A percentile compares a stretch with the other conserved stretches of the same genome.
Conservation (phyloP, 2,888 invertebrate species). For the Caenorhabditis sp. region DNA sequence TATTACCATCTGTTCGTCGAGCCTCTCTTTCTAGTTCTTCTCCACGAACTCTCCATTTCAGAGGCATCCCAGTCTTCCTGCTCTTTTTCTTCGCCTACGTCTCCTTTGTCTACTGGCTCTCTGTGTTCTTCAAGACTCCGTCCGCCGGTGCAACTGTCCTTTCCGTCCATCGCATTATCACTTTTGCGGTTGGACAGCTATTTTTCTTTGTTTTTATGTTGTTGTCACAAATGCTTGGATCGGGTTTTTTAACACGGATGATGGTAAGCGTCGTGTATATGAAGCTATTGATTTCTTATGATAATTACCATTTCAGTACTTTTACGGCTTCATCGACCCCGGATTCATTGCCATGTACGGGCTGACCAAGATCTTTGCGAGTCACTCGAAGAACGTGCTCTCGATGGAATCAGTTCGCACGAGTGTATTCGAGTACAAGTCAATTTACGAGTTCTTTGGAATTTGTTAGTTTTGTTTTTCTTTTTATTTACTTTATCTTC, state of each 20-base stretch:
- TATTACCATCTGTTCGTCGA: background rate
- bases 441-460: constrained; percentile 15
- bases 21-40: background rate
- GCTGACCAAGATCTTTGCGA: background rate
- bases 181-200: background rate
- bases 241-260: no score
- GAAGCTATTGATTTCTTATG: no score
- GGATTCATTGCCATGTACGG: constrained; percentile 19
- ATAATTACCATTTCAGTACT: constrained; percentile 27
- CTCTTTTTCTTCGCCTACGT: constrained; percentile 17
- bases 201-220: background rate
- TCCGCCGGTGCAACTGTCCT: constrained; percentile 9
- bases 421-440: constrained; percentile 9
- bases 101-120: background rate
- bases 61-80: background rate
- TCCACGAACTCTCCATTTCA: constrained; percentile 24
- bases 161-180: background rate
- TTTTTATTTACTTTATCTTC: background rate
- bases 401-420: constrained; percentile 1
- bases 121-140: background rate
- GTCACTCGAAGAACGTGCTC: background rate
- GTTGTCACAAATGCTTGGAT: no score
- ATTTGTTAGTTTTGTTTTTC: constrained; percentile 16
- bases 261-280: no score
- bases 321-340: constrained; percentile 19